Evolutionary conservation across 2,797 vertebrate species (phyloP), one percentile per base, ranked within the genome.

Genomic region (Sandelia bainsii): DNA sequence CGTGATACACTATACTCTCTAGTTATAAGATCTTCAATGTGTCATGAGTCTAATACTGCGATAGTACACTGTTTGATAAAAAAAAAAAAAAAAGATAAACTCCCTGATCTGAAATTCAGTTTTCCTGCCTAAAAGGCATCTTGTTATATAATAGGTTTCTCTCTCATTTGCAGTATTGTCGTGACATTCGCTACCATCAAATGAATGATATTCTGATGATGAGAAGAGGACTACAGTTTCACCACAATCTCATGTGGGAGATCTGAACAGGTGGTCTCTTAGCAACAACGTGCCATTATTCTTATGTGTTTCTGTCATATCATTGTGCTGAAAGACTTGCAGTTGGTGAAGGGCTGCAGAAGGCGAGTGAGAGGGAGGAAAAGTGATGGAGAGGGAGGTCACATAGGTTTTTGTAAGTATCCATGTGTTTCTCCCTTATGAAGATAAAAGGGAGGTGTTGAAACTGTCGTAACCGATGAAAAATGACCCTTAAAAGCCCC

Each of bases 231-330:
- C 78, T 64, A 68, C 79, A 66, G 80, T 82, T 87, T 81, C 76
- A 74, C 74, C 81, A 74, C 76, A 64, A 58, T 72, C 77, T 87
- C 80, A 83, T 90, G 90, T 89, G 83, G 89, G 82, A 93, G 90
- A 91, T 91, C 85, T 85, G 90, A 93, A 94, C 92, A 93, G 92
- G 93, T 94, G 89, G 94, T 94, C 91, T 94, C 93, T 93, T 94
- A 94, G 93, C 94, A 94, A 95, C 93, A 91, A 92, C 85, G 84
- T 90, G 88, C 84, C 85, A 87, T 91, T 92, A 92, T 89, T 87
- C 82, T 87, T 90, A 83, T 92, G 87, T 69, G 83, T 90, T 92
- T 91, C 86, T 91, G 92, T 93, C 92, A 82, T 91, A 85, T 91
- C 84, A 75, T 81, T 83, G 83, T 85, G 86, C 83, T 81, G 74